Evolutionary conservation across 2,113 vertebrate genomes (phyloP).

Genomic region (Coptodon rendalli): DNA sequence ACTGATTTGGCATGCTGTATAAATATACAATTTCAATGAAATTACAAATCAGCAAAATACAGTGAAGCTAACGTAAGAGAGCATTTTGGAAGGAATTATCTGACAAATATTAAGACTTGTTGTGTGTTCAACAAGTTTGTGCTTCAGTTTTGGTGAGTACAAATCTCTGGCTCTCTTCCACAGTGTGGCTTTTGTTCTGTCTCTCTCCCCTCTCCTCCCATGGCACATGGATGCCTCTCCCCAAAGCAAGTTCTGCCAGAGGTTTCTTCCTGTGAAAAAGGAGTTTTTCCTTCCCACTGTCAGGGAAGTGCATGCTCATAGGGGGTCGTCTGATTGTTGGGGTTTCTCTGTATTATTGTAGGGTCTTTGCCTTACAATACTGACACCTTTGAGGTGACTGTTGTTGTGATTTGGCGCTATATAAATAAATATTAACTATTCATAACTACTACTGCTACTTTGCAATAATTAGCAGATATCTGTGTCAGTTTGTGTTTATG

Average conservation of each 20-base stretch:
- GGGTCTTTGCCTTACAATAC: neutral
- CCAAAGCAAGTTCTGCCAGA: neutral
- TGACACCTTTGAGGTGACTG: neutral
- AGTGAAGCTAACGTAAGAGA: neutral
- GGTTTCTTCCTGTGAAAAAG: neutral
- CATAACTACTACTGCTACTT: neutral
- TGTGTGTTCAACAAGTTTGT: neutral
- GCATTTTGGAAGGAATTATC: neutral
- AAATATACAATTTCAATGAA: neutral
- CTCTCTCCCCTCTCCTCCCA: neutral
- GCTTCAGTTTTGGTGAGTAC: neutral
- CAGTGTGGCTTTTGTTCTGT: neutral
- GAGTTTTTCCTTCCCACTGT: neutral
- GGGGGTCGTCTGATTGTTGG: neutral
- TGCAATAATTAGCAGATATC: neutral
- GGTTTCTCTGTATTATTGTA: neutral
- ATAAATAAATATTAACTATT: neutral
- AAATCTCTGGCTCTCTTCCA: neutral
- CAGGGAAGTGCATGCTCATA: neutral
- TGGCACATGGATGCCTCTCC: neutral
- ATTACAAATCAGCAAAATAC: neutral
- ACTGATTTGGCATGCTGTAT: neutral
- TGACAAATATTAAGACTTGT: neutral
- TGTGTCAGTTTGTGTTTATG: neutral
- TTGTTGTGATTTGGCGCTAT: neutral